A percentile compares a stretch with the other conserved stretches of the same genome.
Evolutionary conservation across 64 coral and sea anemone species (phyloP).

Genomic region (Porites australiensis): DNA sequence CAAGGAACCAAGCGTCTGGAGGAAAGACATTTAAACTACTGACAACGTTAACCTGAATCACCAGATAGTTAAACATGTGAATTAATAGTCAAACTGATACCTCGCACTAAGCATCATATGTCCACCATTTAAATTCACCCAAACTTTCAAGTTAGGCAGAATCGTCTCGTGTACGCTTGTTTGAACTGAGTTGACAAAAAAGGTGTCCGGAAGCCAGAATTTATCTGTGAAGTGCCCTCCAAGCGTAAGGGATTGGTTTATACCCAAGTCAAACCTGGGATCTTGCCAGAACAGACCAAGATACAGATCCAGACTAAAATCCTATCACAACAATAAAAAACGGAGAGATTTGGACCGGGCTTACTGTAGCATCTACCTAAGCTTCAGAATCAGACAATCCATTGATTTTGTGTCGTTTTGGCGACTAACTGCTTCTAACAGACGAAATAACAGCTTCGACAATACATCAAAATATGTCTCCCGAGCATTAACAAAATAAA

Average conservation of each 20-base stretch:
- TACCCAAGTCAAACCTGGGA: slow-evolving; percentile 83
- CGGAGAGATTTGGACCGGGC: neutral
- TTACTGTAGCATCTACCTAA: too few relatives aligned
- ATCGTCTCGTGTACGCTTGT: slow-evolving; percentile 94
- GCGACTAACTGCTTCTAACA: too few relatives aligned
- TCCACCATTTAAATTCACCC: slow-evolving; percentile 78
- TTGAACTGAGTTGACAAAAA: slow-evolving; percentile 92
- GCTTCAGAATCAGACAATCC: too few relatives aligned
- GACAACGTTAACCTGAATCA: too few relatives aligned
- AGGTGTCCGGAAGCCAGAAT: slow-evolving; percentile 98
- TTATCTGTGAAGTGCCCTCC: slow-evolving; percentile 82
- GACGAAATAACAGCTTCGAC: too few relatives aligned
- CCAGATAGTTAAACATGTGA: neutral
- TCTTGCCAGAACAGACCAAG: slow-evolving; percentile 98
- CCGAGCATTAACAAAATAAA: too few relatives aligned
- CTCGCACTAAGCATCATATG: slow-evolving; percentile 89
- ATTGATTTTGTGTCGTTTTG: too few relatives aligned
- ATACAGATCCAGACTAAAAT: slow-evolving; percentile 88
- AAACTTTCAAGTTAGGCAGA: slow-evolving; percentile 85
- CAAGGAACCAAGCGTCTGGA: too few relatives aligned
- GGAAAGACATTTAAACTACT: neutral
- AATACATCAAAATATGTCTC: too few relatives aligned
- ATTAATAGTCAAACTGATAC: neutral
- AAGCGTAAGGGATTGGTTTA: slow-evolving; percentile 77
- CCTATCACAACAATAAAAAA: slow-evolving; percentile 20